phyloP scores from a whole-genome alignment of 1,140 invertebrate species.

The Triops cancriformis region DNA sequence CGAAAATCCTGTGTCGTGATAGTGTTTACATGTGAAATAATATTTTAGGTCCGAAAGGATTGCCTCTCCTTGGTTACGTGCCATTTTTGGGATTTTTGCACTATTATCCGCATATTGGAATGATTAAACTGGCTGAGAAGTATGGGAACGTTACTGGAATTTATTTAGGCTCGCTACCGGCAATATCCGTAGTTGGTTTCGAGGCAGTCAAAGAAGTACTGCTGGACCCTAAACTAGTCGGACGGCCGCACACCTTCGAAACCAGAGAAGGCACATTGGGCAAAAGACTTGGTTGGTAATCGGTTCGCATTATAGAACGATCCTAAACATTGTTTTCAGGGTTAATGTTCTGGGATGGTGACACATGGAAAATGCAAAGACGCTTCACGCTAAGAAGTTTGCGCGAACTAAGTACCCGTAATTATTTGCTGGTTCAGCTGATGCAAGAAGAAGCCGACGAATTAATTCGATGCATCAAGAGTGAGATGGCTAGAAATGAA shows the following conservation, averaged over 20 bases:
- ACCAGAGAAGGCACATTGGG: conserved; percentile 58
- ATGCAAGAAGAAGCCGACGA: conserved; percentile 34
- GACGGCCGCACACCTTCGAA: conserved; percentile 52
- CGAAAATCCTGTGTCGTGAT: background rate
- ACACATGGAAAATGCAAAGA: conserved; percentile 60
- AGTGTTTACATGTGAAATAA: background rate
- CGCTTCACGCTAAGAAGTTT: conserved; percentile 58
- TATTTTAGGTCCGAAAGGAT: conserved; percentile 28
- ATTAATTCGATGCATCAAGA: conserved; percentile 19
- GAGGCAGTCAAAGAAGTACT: conserved; percentile 28
- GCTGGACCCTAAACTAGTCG: conserved; percentile 25
- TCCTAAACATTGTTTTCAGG: background rate
- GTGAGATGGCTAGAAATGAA: background rate
- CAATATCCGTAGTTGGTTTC: conserved; percentile 27
- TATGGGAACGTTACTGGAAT: conserved; percentile 29
- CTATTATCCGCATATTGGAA: conserved; percentile 25
- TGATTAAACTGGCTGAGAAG: conserved; percentile 26
- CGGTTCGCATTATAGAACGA: background rate
- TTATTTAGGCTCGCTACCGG: conserved; percentile 24
- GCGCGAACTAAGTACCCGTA: conserved; percentile 61
- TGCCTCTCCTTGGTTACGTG: conserved; percentile 29
- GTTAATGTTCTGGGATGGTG: conserved; percentile 36
- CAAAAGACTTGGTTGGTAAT: conserved; percentile 49
- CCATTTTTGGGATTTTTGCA: conserved; percentile 20
- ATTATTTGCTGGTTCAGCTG: conserved; percentile 38